Evolutionary conservation across 92 coral and sea anemone genomes (phyloP).

Genomic region (Umimayanthus kanabou): DNA sequence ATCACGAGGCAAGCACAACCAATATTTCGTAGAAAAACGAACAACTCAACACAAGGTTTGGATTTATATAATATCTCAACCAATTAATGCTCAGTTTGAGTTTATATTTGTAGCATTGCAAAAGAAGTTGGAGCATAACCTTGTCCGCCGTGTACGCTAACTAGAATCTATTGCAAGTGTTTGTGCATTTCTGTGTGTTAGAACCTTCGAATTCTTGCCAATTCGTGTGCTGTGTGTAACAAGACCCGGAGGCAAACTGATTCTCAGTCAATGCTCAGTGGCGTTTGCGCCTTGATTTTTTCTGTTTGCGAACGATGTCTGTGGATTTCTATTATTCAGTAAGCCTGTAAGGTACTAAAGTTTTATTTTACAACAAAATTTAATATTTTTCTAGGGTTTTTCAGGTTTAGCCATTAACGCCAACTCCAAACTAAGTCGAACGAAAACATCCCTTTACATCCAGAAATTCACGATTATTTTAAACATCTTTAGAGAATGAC

Average conservation of each 20-base stretch:
- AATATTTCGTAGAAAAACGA: background rate
- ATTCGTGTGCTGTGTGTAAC: background rate
- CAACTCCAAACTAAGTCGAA: background rate
- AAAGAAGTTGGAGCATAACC: background rate
- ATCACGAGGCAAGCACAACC: background rate
- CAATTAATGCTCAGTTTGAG: background rate
- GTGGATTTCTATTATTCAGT: background rate
- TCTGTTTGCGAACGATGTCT: background rate
- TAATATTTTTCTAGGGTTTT: background rate
- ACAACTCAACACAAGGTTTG: background rate
- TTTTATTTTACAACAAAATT: background rate
- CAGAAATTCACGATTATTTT: no score
- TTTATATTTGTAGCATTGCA: background rate
- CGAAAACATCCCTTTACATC: no score
- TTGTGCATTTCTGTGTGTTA: background rate
- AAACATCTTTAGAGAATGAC: background rate
- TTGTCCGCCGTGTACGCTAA: background rate
- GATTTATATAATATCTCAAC: background rate
- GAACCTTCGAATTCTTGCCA: background rate
- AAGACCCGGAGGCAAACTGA: background rate
- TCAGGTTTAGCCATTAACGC: background rate
- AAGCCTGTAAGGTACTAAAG: background rate
- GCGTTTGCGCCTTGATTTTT: background rate
- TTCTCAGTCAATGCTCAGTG: background rate
- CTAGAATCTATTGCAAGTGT: background rate